Conservation (phyloP, 2,113 vertebrate species). For the Hepsetus odoe region DNA sequence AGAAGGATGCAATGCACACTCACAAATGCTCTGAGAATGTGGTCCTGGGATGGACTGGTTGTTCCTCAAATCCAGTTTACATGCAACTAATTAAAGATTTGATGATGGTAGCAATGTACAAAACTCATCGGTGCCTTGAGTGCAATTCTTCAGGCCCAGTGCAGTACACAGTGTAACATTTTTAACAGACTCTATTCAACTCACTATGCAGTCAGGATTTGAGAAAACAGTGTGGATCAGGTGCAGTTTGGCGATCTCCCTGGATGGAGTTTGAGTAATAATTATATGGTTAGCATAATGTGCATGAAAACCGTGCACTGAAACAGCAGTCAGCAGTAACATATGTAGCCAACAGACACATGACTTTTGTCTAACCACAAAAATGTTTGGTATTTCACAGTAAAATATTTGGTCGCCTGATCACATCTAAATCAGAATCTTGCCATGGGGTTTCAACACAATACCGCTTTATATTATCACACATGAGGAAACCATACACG, state of each 20-base stretch:
- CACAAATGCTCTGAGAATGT: constrained; percentile 40
- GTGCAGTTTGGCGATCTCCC: background rate
- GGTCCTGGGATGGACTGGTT: background rate
- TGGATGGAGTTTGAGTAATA: background rate
- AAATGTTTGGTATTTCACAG: background rate
- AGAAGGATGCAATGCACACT: constrained; percentile 78
- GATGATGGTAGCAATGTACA: background rate
- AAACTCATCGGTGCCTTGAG: background rate
- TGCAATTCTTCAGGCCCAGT: background rate
- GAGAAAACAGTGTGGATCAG: background rate
- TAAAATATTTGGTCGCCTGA: constrained; percentile 6
- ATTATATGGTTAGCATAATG: background rate
- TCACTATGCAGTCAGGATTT: background rate
- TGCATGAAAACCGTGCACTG: background rate
- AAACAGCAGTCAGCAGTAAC: background rate
- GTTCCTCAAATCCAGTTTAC: constrained; percentile 4
- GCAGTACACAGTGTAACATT: background rate
- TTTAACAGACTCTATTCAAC: background rate
- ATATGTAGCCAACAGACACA: constrained; percentile 8
- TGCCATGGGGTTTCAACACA: background rate
- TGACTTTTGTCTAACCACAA: constrained; percentile 11
- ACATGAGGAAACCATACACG: background rate
- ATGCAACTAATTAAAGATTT: background rate
- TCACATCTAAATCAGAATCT: constrained; percentile 9
- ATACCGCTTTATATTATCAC: constrained; percentile 3